Percentiles rank a stretch among this genome's conserved stretches.
These are phyloP conservation scores for Timema cristinae DNA, from an alignment of 2,888 invertebrate genomes.

Conservation along the genomic window DNA sequence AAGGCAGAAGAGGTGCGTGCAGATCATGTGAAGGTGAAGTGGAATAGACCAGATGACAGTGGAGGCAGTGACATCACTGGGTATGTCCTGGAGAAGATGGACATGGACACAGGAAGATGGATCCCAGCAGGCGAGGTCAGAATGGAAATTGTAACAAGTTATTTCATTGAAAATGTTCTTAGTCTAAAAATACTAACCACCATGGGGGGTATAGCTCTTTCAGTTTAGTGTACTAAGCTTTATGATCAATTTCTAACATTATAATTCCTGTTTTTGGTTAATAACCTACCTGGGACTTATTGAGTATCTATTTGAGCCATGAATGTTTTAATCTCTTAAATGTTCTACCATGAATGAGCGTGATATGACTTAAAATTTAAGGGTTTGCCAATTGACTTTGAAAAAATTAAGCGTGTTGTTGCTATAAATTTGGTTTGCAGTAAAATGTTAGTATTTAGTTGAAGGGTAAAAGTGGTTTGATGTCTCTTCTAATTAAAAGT, in stretches of 20 bases:
- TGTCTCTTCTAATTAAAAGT: too few species aligned
- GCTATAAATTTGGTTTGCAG: too few species aligned
- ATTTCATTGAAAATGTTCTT: neutral
- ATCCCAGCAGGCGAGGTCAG: constrained; percentile 86
- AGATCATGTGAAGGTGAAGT: constrained; percentile 86
- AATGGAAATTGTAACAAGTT: neutral
- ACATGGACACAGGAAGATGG: constrained; percentile 93
- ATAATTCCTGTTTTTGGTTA: too few species aligned
- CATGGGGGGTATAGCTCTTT: neutral
- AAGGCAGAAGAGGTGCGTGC: constrained; percentile 84
- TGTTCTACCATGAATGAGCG: too few species aligned
- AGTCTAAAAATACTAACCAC: neutral
- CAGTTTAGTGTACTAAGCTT: neutral
- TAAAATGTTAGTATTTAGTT: too few species aligned
- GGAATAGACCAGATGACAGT: constrained; percentile 84
- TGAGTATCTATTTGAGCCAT: too few species aligned
- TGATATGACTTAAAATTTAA: too few species aligned
- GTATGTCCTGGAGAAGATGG: constrained; percentile 93
- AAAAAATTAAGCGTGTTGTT: too few species aligned
- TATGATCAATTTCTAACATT: neutral
- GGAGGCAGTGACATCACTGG: constrained; percentile 87
- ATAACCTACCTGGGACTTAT: too few species aligned
- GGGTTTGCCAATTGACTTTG: too few species aligned
- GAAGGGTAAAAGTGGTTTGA: too few species aligned
- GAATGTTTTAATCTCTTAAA: too few species aligned